Evolutionary conservation across 2,113 vertebrate genomes (phyloP).

Genomic region (Opisthocomus hoazin): DNA sequence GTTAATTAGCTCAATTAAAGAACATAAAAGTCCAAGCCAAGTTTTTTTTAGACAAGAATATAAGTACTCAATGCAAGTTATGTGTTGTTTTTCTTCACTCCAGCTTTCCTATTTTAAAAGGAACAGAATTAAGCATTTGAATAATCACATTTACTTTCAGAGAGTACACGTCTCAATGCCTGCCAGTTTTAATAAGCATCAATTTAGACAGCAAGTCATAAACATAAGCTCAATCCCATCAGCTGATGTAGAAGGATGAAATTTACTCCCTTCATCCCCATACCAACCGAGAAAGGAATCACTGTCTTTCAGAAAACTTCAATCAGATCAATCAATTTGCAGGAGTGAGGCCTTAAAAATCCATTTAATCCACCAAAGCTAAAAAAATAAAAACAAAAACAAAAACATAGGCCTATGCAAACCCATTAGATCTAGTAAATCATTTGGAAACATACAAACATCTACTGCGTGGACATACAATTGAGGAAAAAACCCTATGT

Average conservation of each 20-base stretch:
- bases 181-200: not conserved
- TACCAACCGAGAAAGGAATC: not conserved
- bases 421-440: not conserved
- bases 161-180: not conserved
- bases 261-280: not conserved
- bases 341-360: not conserved
- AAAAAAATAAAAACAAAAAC: too few species aligned
- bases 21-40: not conserved
- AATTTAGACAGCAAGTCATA: not conserved
- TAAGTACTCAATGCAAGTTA: not conserved
- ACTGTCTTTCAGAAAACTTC: not conserved
- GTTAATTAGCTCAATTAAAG: not conserved
- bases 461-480: not conserved
- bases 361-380: not conserved
- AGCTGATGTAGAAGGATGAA: not conserved
- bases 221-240: not conserved
- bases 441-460: not conserved
- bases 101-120: not conserved
- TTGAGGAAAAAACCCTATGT: not conserved
- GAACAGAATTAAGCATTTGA: not conserved
- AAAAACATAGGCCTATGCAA: not conserved
- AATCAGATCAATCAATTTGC: not conserved
- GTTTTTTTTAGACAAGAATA: not conserved
- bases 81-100: not conserved
- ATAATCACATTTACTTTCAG: not conserved